phyloP scores from a whole-genome alignment of 2,797 vertebrate genomes.

The Pteronotus mesoamericanus region DNA sequence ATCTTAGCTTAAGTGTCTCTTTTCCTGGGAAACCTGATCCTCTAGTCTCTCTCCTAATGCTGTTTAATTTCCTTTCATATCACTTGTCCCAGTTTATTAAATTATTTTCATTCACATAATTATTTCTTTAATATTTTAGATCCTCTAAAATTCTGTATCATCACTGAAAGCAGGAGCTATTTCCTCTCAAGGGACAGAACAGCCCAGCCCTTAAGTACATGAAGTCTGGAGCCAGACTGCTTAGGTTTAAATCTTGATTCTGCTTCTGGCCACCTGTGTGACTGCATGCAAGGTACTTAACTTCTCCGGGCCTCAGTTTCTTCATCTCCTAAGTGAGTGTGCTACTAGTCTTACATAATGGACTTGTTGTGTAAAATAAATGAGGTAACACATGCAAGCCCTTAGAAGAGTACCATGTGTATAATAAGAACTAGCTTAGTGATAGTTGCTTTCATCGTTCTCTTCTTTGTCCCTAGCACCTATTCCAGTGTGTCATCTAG shows the following conservation, averaged over 20 bases:
- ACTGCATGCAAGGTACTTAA: background rate
- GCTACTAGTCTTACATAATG: background rate
- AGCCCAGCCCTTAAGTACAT: background rate
- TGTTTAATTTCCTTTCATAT: constrained; percentile 28
- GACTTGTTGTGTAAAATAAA: background rate
- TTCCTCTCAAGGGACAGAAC: background rate
- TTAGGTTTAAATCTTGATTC: background rate
- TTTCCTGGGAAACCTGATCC: background rate
- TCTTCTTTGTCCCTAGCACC: background rate
- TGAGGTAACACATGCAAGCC: background rate
- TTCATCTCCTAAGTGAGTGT: background rate
- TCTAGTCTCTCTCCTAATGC: constrained; percentile 13
- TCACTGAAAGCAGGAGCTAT: background rate
- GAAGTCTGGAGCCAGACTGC: background rate
- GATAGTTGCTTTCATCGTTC: background rate
- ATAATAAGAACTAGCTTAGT: background rate
- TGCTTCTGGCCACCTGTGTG: background rate
- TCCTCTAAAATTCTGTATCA: background rate
- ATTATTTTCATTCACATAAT: background rate
- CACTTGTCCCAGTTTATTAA: background rate
- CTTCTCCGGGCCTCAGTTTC: background rate
- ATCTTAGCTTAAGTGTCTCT: background rate
- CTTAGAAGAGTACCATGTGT: background rate
- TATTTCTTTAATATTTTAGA: constrained; percentile 30
- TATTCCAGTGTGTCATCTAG: background rate